Evolutionary conservation across 1,140 invertebrate genomes (phyloP).

Genomic region (Ladona fulva): DNA sequence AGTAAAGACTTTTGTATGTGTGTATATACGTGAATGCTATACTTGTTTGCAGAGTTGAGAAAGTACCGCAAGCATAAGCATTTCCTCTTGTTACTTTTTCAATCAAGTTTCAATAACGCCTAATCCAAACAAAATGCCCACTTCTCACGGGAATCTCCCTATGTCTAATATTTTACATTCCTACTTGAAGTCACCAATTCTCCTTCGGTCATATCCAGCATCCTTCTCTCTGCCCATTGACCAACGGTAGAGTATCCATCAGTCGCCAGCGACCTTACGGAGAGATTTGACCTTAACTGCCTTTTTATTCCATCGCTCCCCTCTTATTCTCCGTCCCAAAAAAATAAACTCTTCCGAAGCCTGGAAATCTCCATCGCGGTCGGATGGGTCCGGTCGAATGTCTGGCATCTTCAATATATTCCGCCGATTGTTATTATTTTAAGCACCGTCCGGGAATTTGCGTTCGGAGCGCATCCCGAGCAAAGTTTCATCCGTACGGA

Average conservation of each 20-base stretch:
- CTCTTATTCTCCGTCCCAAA: not conserved
- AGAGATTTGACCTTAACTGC: not conserved
- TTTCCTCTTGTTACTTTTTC: no score
- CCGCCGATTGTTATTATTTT: not conserved
- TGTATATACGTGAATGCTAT: no score
- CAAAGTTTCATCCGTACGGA: not conserved
- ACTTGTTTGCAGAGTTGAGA: no score
- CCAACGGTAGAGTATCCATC: not conserved
- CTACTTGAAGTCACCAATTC: no score
- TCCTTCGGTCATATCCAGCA: not conserved
- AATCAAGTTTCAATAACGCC: no score
- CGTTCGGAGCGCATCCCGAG: not conserved
- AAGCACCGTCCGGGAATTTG: not conserved
- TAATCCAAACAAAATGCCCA: no score
- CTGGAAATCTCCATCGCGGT: not conserved
- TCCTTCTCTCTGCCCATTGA: not conserved
- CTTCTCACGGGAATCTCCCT: no score
- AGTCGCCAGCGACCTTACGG: not conserved
- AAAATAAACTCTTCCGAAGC: not conserved
- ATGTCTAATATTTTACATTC: no score
- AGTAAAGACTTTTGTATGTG: no score
- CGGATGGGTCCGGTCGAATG: not conserved
- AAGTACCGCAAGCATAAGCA: no score
- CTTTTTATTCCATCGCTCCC: not conserved
- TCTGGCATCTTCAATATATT: constrained; percentile 2